Percentiles rank a stretch among this genome's conserved stretches.
Conservation (phyloP, 2,888 invertebrate genomes). For the Aleiodes alternator region DNA sequence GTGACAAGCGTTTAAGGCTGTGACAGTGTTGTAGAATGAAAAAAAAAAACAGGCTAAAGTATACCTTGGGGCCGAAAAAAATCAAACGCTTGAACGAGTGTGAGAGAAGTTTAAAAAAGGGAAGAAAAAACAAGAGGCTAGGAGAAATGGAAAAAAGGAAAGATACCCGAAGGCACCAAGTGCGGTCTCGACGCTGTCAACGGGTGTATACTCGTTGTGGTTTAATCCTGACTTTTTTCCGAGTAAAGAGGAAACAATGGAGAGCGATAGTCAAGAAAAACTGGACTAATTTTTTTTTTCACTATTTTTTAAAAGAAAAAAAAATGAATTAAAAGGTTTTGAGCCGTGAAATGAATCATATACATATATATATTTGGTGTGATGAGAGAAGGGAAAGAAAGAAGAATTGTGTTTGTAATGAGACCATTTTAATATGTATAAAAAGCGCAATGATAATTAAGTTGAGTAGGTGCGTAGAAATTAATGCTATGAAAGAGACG, state of each 20-base stretch:
- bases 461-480: neutral
- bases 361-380: neutral
- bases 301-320: neutral
- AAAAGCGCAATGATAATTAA: neutral
- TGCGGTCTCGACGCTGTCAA: constrained; percentile 42
- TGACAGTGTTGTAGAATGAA: constrained; percentile 13
- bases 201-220: constrained; percentile 42
- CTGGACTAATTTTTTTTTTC: constrained; percentile 25
- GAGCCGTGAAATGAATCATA: constrained; percentile 18
- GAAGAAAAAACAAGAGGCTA: neutral
- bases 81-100: constrained; percentile 55
- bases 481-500: constrained; percentile 1
- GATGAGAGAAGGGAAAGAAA: neutral
- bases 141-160: constrained; percentile 19
- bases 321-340: constrained; percentile 27
- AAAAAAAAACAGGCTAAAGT: constrained; percentile 19
- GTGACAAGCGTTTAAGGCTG: constrained; percentile 22
- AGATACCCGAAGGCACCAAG: constrained; percentile 31
- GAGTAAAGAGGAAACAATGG: constrained; percentile 18
- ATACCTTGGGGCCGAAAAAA: constrained; percentile 49
- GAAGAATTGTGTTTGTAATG: constrained; percentile 13
- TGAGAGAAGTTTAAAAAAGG: constrained; percentile 22
- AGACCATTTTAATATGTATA: neutral
- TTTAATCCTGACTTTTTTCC: constrained; percentile 42
- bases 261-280: constrained; percentile 12